Percentiles rank a stretch among this genome's conserved stretches.
Conservation (phyloP, 2,113 vertebrate species). For the Coptodon rendalli region DNA sequence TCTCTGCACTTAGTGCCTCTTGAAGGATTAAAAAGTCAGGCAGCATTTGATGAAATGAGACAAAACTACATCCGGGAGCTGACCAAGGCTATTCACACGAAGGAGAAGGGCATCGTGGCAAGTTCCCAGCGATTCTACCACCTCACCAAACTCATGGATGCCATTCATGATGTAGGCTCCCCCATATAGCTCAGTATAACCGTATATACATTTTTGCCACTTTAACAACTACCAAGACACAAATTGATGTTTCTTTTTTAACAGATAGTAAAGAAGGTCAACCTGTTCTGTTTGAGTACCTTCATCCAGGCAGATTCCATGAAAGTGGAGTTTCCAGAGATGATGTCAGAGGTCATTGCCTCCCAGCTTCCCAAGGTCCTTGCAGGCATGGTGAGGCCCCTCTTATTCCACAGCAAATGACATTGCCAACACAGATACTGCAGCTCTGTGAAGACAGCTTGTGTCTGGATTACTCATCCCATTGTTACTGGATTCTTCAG, state of each 20-base stretch:
- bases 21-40: conserved; percentile 93
- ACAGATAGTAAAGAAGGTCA: conserved; percentile 95
- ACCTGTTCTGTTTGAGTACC: conserved; percentile 94
- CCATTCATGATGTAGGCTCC: conserved; percentile 86
- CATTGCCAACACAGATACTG: not conserved
- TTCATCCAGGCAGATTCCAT: conserved; percentile 93
- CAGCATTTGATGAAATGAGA: conserved; percentile 94
- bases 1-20: conserved; percentile 80
- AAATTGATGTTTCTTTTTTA: not conserved
- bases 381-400: conserved; percentile 96
- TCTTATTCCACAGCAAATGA: conserved; percentile 95
- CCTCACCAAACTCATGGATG: conserved; percentile 92
- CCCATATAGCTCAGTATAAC: not conserved
- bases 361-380: conserved; percentile 96
- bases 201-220: not conserved
- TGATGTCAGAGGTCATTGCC: conserved; percentile 98
- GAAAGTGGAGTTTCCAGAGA: conserved; percentile 95
- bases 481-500: conserved; percentile 13
- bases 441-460: not conserved
- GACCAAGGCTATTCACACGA: conserved; percentile 85
- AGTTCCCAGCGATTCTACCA: conserved; percentile 94
- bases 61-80: conserved; percentile 92
- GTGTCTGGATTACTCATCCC: not conserved
- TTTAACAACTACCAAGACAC: not conserved
- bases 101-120: conserved; percentile 83